phyloP scores from a whole-genome alignment of 2,797 vertebrate genomes.

The Scomberomorus guttatus region DNA sequence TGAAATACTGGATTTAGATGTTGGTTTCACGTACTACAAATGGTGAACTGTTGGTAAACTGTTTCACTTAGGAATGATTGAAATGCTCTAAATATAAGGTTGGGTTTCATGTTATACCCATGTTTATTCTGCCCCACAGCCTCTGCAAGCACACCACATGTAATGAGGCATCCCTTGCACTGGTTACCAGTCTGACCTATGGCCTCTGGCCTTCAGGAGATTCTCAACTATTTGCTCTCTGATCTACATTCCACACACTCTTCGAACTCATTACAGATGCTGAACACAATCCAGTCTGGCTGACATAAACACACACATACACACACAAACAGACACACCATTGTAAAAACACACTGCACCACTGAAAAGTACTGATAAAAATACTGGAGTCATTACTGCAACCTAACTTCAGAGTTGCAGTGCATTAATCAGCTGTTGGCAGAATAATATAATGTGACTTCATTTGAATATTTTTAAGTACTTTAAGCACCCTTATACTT shows the following conservation, averaged over 20 bases:
- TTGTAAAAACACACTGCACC: neutral
- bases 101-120: constrained; percentile 1
- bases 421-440: constrained; percentile 38
- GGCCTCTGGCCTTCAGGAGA: constrained; percentile 52
- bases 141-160: constrained; percentile 12
- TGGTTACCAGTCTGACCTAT: constrained; percentile 39
- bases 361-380: constrained; percentile 16
- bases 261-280: constrained; percentile 40
- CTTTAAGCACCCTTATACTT: neutral
- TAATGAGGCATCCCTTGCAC: constrained; percentile 39
- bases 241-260: constrained; percentile 48
- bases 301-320: constrained; percentile 25
- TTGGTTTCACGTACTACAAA: neutral
- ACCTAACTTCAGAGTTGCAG: constrained; percentile 22
- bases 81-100: constrained; percentile 6
- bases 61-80: neutral
- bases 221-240: constrained; percentile 33
- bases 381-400: constrained; percentile 33
- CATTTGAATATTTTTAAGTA: constrained; percentile 35
- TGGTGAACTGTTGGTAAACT: neutral
- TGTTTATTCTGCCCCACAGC: constrained; percentile 26
- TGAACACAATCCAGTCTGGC: constrained; percentile 15
- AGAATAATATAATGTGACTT: constrained; percentile 23
- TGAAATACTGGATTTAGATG: too few species aligned
- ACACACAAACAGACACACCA: neutral